These are phyloP conservation scores for Temnothorax unifasciatus DNA, from an alignment of 2,888 invertebrate species.

Conservation along the genomic window DNA sequence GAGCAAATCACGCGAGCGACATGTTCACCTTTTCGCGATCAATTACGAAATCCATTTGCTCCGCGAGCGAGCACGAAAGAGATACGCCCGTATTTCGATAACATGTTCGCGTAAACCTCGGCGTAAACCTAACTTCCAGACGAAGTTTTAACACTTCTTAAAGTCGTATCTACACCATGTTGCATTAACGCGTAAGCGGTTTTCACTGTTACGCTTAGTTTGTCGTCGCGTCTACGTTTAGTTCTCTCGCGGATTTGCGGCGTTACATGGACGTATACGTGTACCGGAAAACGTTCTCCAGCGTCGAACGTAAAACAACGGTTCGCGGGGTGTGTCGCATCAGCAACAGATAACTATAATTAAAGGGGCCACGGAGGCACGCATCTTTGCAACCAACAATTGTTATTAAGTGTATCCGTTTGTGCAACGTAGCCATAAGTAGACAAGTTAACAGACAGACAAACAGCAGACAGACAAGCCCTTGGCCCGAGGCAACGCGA, in stretches of 20 bases:
- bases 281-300: slow-evolving; percentile 5
- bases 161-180: background rate
- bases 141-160: background rate
- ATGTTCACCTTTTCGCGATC: slow-evolving; percentile 6
- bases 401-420: slow-evolving; percentile 73
- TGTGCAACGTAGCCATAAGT: slow-evolving; percentile 74
- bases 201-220: background rate
- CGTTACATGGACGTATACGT: background rate
- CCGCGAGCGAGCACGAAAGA: background rate
- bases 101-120: background rate
- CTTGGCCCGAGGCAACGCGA: slow-evolving; percentile 69
- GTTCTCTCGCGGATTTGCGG: background rate
- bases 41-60: slow-evolving; percentile 23
- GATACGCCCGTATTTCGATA: background rate
- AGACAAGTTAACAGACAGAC: slow-evolving; percentile 69
- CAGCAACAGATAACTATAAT: slow-evolving; percentile 28
- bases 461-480: slow-evolving; percentile 72
- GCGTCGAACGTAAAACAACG: slow-evolving; percentile 23
- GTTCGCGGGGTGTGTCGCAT: slow-evolving; percentile 8
- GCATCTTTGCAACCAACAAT: slow-evolving; percentile 70
- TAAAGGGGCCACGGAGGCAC: slow-evolving; percentile 8
- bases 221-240: background rate
- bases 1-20: slow-evolving; percentile 9
- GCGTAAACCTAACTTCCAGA: background rate
- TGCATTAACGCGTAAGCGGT: background rate